These are phyloP conservation scores for Andrena trimmerana DNA, from an alignment of 2,888 invertebrate genomes.

Conservation along the genomic window DNA sequence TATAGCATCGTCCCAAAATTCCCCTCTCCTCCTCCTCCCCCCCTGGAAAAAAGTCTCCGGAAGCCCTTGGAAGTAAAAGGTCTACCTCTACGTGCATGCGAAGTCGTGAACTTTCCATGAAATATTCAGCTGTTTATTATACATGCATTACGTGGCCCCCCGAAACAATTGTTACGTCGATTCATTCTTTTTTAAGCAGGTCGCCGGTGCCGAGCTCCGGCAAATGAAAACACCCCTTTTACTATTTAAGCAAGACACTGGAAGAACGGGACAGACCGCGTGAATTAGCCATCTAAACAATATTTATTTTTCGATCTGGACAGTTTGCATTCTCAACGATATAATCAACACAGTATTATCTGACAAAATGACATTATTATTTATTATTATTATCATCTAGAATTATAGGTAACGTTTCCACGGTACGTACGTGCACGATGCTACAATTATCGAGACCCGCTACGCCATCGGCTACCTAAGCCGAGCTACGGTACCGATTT, in stretches of 20 bases:
- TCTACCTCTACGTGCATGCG: neutral
- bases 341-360: slow-evolving; percentile 55
- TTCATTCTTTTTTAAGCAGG: neutral
- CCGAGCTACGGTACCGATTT: slow-evolving; percentile 38
- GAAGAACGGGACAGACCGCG: neutral
- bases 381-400: slow-evolving; percentile 52
- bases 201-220: neutral
- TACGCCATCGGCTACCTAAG: slow-evolving; percentile 53
- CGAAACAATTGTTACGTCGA: neutral
- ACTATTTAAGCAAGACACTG: neutral
- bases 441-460: slow-evolving; percentile 36
- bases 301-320: slow-evolving; percentile 47
- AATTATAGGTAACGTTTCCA: slow-evolving; percentile 36
- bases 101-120: neutral
- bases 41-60: no score
- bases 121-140: slow-evolving; percentile 19
- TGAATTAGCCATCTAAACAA: slow-evolving; percentile 39
- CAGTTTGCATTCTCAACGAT: slow-evolving; percentile 48
- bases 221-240: neutral
- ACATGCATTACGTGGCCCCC: neutral
- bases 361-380: slow-evolving; percentile 50
- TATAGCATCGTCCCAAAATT: no score
- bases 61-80: neutral
- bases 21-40: no score
- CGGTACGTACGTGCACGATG: slow-evolving; percentile 29